These are phyloP conservation scores for Oscheius onirici DNA, from an alignment of 2,888 invertebrate species.

Conservation along the genomic window DNA sequence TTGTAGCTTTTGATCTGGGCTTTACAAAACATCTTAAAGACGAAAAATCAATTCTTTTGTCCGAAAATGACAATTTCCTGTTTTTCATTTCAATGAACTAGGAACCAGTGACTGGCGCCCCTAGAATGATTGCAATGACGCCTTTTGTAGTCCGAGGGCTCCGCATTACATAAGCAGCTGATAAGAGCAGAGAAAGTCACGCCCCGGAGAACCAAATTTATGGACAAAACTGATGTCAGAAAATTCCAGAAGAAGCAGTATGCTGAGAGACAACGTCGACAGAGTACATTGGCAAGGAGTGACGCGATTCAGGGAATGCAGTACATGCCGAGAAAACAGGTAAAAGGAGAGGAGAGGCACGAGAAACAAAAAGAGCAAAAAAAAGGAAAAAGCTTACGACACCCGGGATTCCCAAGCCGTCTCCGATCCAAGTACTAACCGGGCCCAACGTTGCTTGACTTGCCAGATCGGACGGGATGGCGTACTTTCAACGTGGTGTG, in stretches of 20 bases:
- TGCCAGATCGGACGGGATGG: too few species aligned
- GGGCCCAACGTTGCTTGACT: too few species aligned
- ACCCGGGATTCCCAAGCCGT: background rate
- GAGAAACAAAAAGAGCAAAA: background rate
- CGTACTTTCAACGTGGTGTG: too few species aligned
- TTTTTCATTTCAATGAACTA: background rate
- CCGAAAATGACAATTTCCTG: background rate
- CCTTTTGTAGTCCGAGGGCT: constrained; percentile 12
- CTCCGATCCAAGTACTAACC: too few species aligned
- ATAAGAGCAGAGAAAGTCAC: constrained; percentile 8
- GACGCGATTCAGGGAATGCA: constrained; percentile 51
- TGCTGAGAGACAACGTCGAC: constrained; percentile 48
- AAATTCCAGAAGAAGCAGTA: constrained; percentile 29
- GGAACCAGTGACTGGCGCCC: background rate
- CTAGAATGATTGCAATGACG: background rate
- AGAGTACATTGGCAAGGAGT: constrained; percentile 57
- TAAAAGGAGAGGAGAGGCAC: background rate
- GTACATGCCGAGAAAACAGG: constrained; percentile 53
- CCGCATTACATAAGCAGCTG: constrained; percentile 13
- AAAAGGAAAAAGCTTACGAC: background rate
- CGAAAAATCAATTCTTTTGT: too few species aligned
- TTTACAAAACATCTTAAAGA: too few species aligned
- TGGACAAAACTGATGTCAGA: too few species aligned
- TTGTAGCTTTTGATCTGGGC: background rate
- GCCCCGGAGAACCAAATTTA: background rate